A percentile compares a stretch with the other conserved stretches of the same genome.
These are phyloP conservation scores for Acromyrmex heyeri DNA, from an alignment of 1,140 invertebrate species.

Conservation along the genomic window DNA sequence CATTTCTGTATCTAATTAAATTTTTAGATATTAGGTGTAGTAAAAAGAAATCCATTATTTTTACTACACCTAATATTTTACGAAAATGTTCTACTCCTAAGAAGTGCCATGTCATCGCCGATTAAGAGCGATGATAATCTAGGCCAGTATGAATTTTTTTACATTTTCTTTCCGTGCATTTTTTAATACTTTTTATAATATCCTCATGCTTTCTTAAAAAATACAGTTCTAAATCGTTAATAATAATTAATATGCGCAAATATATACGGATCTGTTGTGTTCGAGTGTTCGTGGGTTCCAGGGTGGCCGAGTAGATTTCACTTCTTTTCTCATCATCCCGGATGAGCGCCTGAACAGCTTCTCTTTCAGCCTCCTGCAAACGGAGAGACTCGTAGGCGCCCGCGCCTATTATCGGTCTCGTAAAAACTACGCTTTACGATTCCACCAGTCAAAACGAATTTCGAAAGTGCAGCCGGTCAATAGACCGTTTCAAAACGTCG, in stretches of 20 bases:
- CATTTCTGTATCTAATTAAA: too few relatives aligned
- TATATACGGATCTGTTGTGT: background rate
- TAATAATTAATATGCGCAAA: slow-evolving; percentile 1
- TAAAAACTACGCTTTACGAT: slow-evolving; percentile 77
- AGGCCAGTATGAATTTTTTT: too few relatives aligned
- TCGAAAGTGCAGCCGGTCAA: slow-evolving; percentile 61
- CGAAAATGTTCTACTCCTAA: too few relatives aligned
- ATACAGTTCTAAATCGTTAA: background rate
- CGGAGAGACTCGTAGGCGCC: slow-evolving; percentile 55
- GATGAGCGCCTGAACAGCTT: background rate
- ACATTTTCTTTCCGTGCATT: too few relatives aligned
- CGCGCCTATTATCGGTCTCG: slow-evolving; percentile 68
- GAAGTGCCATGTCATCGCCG: too few relatives aligned
- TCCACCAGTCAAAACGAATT: slow-evolving; percentile 69
- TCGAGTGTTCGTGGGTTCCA: background rate
- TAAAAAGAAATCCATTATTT: too few relatives aligned
- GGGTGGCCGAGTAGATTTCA: background rate
- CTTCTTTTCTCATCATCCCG: slow-evolving; percentile 9
- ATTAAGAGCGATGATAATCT: too few relatives aligned
- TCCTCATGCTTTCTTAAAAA: background rate
- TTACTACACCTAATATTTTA: too few relatives aligned
- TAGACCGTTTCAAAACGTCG: slow-evolving; percentile 35
- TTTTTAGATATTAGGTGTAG: too few relatives aligned
- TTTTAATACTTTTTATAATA: background rate
- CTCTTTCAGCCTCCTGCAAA: slow-evolving; percentile 12